Base-by-base conservation (phyloP, 2,113 vertebrate genomes). In the Polypterus senegalus region DNA sequence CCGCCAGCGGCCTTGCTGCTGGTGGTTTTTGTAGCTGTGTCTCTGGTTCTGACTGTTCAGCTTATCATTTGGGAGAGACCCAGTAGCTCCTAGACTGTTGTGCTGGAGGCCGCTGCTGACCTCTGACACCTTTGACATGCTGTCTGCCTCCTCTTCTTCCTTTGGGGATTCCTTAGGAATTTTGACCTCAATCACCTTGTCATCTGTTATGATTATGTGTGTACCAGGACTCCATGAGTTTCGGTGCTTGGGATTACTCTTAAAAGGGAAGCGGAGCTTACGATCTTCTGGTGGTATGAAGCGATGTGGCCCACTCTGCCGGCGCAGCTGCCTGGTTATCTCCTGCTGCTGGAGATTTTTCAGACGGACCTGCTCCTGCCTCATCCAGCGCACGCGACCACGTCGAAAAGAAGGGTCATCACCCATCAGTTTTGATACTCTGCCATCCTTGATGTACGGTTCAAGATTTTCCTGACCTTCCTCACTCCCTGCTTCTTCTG, bases 141-240 rank as follows among this genome's bases (percentile, higher is more conserved):
- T 78, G 48, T 76, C 82, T 0, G 73, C 80, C 58, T 69, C 75
- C 53, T 11, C 72, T 1, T 90, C 87, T 3, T 92, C 91, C 47
- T 79, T 64, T 11, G 82, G 71, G 9, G 76, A 73, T 60, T 96
- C 94, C 81, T 98, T 98, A 0, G 96, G 90, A 65, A 97, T 88
- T 68, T 93, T 87, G 10, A 98, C 82, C 75, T 99, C 95, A 7
- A 98, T 89, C 5, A 97, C 92, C 71, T 94, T 89, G 54, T 94
- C 72, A 64, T 98, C 93, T 4, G 96, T 99, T 65, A 98, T 99
- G 49, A 98, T 98, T 54, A 98, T 98, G 43, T 99, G 94, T 0
- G 94, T 99, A 11, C 96, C 96, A 0, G 95, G 94, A 54, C 93
- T 96, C 96, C 96, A 99, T 0, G 95, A 97, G 79, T 96, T 97